Conservation (phyloP, 2,797 vertebrate species). For the Chaunax sp. region DNA sequence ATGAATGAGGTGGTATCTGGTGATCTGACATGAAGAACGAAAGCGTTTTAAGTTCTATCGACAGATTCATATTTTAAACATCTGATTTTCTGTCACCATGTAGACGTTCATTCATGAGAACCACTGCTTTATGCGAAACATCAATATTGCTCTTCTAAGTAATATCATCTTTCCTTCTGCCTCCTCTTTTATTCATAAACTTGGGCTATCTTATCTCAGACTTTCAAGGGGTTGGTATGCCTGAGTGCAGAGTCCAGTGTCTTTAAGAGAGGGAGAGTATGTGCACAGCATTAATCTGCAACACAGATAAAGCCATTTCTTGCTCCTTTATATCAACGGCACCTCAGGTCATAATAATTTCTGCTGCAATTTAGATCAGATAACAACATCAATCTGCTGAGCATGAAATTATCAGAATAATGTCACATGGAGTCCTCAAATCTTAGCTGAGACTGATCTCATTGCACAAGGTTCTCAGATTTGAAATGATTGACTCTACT, state of each 20-base stretch:
- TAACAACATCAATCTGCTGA: conserved; percentile 62
- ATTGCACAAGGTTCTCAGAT: conserved; percentile 6
- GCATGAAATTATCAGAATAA: conserved; percentile 48
- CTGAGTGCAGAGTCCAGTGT: conserved; percentile 79
- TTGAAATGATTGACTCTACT: conserved; percentile 39
- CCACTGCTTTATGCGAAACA: background rate
- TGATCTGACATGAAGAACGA: background rate
- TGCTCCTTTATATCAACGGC: conserved; percentile 39
- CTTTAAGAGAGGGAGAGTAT: conserved; percentile 47
- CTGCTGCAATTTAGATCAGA: conserved; percentile 64
- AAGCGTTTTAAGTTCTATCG: background rate
- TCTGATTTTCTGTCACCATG: background rate
- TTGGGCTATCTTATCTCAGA: conserved; percentile 77
- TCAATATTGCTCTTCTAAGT: background rate
- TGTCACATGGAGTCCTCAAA: conserved; percentile 39
- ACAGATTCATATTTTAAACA: conserved; percentile 30
- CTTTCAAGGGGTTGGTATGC: conserved; percentile 58
- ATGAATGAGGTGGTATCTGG: background rate
- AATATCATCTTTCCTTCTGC: background rate
- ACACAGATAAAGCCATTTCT: conserved; percentile 60
- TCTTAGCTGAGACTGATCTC: conserved; percentile 16
- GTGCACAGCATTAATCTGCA: conserved; percentile 60
- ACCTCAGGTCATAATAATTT: conserved; percentile 59
- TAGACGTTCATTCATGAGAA: background rate
- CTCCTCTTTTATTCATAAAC: conserved; percentile 56